These are phyloP conservation scores for Probaryconus sp. DNA, from an alignment of 1,140 invertebrate species.

Conservation along the genomic window DNA sequence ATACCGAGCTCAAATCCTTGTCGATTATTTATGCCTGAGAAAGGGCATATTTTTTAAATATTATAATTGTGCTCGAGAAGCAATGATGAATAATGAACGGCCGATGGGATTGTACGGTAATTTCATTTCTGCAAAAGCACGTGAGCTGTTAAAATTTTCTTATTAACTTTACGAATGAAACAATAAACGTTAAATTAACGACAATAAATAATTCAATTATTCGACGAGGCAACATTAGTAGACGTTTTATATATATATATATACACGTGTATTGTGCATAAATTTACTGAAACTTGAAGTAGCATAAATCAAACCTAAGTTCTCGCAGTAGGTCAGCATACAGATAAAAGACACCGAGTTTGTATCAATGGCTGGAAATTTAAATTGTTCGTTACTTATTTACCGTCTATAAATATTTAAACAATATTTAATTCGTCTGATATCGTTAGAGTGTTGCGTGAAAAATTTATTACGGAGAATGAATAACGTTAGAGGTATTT, in stretches of 20 bases:
- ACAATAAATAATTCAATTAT: conserved; percentile 17
- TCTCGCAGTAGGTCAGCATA: conserved; percentile 32
- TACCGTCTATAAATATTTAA: conserved; percentile 19
- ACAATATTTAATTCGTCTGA: conserved; percentile 10
- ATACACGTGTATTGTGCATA: conserved; percentile 25
- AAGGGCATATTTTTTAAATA: conserved; percentile 30
- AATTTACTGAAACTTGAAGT: conserved; percentile 22
- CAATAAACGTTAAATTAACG: neutral
- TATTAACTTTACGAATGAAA: neutral
- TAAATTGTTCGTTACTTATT: conserved; percentile 21
- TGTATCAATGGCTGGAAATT: conserved; percentile 11
- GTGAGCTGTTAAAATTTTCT: neutral
- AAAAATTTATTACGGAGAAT: no score
- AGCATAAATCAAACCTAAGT: conserved; percentile 36
- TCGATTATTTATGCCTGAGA: conserved; percentile 44
- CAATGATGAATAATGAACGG: conserved; percentile 29
- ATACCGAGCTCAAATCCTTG: conserved; percentile 21
- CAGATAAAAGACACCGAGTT: conserved; percentile 28
- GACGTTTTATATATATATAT: conserved; percentile 17
- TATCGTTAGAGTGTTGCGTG: neutral
- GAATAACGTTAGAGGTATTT: no score
- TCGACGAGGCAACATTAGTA: neutral
- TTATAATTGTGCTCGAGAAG: conserved; percentile 29
- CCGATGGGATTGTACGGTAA: neutral
- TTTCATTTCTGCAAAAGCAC: neutral